A percentile compares a stretch with the other conserved stretches of the same genome.
phyloP scores from a whole-genome alignment of 1,140 invertebrate species.

The Pantala flavescens region DNA sequence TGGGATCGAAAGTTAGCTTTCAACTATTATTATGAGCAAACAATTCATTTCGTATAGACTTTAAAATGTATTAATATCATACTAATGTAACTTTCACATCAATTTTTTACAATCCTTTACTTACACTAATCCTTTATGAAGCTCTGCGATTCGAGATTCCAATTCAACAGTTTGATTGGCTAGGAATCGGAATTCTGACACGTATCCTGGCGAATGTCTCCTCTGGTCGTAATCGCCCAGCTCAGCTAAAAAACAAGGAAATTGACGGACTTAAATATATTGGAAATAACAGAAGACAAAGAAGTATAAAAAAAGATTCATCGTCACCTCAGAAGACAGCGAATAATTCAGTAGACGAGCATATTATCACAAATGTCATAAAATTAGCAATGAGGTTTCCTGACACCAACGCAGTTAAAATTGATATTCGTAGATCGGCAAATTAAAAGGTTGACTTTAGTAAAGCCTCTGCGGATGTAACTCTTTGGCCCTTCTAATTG shows the following conservation, averaged over 20 bases:
- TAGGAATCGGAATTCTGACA: slow-evolving; percentile 94
- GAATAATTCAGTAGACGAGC: not conserved
- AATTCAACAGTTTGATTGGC: slow-evolving; percentile 86
- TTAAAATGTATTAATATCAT: no score
- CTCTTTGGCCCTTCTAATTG: no score
- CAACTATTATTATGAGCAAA: no score
- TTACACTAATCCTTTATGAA: slow-evolving; percentile 78
- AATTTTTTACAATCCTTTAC: slow-evolving; percentile 27
- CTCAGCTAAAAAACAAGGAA: slow-evolving; percentile 59
- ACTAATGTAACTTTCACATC: no score
- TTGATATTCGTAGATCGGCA: no score
- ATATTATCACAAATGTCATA: no score
- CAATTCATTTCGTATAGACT: no score
- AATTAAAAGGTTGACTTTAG: no score
- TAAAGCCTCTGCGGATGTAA: no score
- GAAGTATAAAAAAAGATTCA: not conserved
- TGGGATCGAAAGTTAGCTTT: no score
- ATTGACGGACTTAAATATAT: not conserved
- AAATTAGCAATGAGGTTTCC: no score
- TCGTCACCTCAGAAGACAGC: not conserved
- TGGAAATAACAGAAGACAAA: not conserved
- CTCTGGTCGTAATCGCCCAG: slow-evolving; percentile 91
- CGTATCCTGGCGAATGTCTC: slow-evolving; percentile 79
- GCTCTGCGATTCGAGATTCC: slow-evolving; percentile 76
- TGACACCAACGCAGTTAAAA: no score